Evolutionary conservation across 2,113 vertebrate genomes (phyloP), one percentile per base, ranked within the genome.

Genomic region (Clarias magur): DNA sequence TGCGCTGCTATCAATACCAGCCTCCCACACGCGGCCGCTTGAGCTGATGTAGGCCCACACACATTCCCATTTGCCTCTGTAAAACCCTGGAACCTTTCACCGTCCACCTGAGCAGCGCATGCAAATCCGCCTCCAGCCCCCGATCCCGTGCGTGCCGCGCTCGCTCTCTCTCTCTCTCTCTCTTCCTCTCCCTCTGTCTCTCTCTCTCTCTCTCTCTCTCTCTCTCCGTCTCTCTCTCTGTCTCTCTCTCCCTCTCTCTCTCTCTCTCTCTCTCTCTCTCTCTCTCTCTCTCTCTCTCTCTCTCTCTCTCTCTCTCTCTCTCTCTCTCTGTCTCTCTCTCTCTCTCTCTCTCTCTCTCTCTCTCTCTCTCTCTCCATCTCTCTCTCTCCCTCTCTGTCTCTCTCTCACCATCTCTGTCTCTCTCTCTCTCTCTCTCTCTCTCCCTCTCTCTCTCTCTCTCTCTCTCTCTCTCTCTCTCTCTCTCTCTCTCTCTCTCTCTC

Each of bases 11-110:
- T 90, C 88, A 88, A 88, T 87, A 88, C 85, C 82, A 57, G 62
- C 88, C 88, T 88, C 87, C 89, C 83, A 87, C 86, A 84, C 88
- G 59, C 80, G 42, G 85, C 82, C 53, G 85, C 67, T 90, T n/a
- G 73, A 87, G 80, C 80, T 23, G 68, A 76, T 83, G 70, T 57
- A 38, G 65, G 86, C 84, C 80, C 80, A 83, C 84, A 88, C 80
- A 83, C 84, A 53, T 76, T 86, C 65, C 86, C 86, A 60, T 68
- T 87, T 80, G 48, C 82, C 57, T 86, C 73, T 27, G 88, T 72
- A n/a, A 60, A 87, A 70, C 53, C 83, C 83, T 72, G 68, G 48
- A 70, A 56, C 67, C 86, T 79, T 80, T 89, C 85, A 65, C 60
- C 73, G 82, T 88, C 63, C 85, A 88, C 83, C 89, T 87, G 86